A percentile compares a stretch with the other conserved stretches of the same genome.
Evolutionary conservation across 1,140 invertebrate species (phyloP).

Genomic region (Drosophila willistoni): DNA sequence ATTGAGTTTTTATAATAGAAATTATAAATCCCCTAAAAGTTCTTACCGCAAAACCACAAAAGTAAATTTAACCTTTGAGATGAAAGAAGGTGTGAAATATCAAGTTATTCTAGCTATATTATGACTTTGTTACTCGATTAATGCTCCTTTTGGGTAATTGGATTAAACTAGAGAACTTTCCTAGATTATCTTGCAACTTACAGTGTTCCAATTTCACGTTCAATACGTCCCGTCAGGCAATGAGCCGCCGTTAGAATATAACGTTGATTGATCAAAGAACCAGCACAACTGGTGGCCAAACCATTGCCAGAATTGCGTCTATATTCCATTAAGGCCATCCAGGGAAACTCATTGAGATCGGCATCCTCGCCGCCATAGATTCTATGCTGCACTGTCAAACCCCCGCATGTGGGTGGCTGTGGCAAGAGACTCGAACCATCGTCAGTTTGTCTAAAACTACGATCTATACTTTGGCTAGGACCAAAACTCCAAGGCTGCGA

Average conservation of each 20-base stretch:
- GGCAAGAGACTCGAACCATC: conserved; percentile 63
- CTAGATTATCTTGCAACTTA: conserved; percentile 81
- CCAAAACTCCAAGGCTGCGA: conserved; percentile 57
- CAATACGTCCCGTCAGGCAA: conserved; percentile 85
- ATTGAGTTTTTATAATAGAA: neutral
- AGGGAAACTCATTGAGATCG: conserved; percentile 85
- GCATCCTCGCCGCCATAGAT: conserved; percentile 82
- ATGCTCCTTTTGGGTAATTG: too few relatives aligned
- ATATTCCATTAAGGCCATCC: conserved; percentile 87
- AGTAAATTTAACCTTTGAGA: neutral
- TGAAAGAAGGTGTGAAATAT: too few relatives aligned
- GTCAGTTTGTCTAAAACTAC: neutral
- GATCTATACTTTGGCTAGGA: conserved; percentile 15
- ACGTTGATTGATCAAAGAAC: conserved; percentile 83
- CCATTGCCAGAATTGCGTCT: conserved; percentile 62
- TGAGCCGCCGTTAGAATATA: conserved; percentile 90
- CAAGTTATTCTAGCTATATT: too few relatives aligned
- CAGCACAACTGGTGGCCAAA: conserved; percentile 85
- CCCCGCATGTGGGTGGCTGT: conserved; percentile 67
- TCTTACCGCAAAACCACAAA: conserved; percentile 7
- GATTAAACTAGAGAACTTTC: too few relatives aligned
- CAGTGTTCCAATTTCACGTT: conserved; percentile 83
- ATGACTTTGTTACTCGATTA: too few relatives aligned
- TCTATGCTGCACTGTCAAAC: conserved; percentile 69
- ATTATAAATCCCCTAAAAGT: conserved; percentile 1